phyloP scores from a whole-genome alignment of 30 jellyfish, hydroid and myxozoan species.

The Nemopilema nomurai region DNA sequence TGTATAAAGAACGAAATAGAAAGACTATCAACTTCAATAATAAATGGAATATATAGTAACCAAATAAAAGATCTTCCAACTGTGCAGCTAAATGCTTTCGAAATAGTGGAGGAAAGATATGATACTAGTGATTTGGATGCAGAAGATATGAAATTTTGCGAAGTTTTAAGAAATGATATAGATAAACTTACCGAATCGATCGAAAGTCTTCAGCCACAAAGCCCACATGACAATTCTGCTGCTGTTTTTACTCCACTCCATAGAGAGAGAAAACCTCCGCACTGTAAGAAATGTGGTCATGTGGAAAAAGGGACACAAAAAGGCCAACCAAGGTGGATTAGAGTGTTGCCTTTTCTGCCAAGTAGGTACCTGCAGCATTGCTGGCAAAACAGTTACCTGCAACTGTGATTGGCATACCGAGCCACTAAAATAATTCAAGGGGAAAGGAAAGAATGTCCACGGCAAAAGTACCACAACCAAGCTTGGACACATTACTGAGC shows the following conservation, averaged over 20 bases:
- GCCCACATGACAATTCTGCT: neutral
- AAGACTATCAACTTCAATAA: neutral
- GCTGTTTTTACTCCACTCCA: slow-evolving; percentile 1
- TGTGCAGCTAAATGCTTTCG: neutral
- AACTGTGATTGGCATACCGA: slow-evolving; percentile 19
- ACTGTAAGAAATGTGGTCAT: slow-evolving; percentile 10
- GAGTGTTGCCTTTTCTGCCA: slow-evolving; percentile 18
- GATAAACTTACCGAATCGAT: neutral
- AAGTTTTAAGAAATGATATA: neutral
- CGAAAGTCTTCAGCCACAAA: neutral
- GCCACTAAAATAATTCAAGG: neutral
- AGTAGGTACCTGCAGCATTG: neutral
- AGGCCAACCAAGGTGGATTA: slow-evolving; percentile 2
- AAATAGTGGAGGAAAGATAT: neutral
- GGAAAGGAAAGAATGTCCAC: neutral
- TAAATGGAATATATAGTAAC: neutral
- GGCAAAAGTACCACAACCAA: neutral
- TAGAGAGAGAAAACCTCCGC: neutral
- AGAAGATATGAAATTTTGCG: neutral
- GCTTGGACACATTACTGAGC: neutral
- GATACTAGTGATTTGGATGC: neutral
- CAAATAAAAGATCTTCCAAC: neutral
- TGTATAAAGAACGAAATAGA: neutral
- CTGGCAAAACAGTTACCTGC: slow-evolving; percentile 7
- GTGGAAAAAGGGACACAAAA: slow-evolving; percentile 4